A percentile compares a stretch with the other conserved stretches of the same genome.
Evolutionary conservation across 2,888 invertebrate species (phyloP).

Genomic region (Euphydryas editha): DNA sequence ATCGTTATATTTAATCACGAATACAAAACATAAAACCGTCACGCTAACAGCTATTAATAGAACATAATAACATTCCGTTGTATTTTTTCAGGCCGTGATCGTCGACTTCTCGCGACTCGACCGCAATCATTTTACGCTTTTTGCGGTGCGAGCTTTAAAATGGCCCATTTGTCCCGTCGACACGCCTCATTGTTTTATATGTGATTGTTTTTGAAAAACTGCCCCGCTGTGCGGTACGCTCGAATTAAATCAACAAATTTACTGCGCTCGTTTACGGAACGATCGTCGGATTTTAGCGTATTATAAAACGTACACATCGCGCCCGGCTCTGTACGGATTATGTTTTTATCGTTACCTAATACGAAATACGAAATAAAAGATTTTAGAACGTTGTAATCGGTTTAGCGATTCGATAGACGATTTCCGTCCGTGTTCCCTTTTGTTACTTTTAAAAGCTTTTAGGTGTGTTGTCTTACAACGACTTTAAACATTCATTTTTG

Average conservation of each 20-base stretch:
- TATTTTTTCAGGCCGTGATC: background rate
- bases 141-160: slow-evolving; percentile 38
- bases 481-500: too few species aligned
- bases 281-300: slow-evolving; percentile 40
- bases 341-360: slow-evolving; percentile 23
- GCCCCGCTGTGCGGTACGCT: slow-evolving; percentile 51
- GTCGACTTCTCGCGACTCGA: slow-evolving; percentile 22
- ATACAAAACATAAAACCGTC: background rate
- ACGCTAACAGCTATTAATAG: background rate
- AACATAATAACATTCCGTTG: background rate
- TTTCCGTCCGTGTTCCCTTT: background rate
- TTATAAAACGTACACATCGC: slow-evolving; percentile 30
- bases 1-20: background rate
- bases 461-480: background rate
- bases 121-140: slow-evolving; percentile 41
- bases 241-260: slow-evolving; percentile 64
- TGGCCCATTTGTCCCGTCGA: slow-evolving; percentile 56
- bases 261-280: slow-evolving; percentile 57
- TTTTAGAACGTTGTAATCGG: slow-evolving; percentile 14
- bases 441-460: background rate
- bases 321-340: slow-evolving; percentile 38
- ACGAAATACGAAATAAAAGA: slow-evolving; percentile 22
- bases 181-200: slow-evolving; percentile 66
- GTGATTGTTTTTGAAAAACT: slow-evolving; percentile 73
- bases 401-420: slow-evolving; percentile 8